Conservation (phyloP, 2,888 invertebrate species). For the Aromia moschata region DNA sequence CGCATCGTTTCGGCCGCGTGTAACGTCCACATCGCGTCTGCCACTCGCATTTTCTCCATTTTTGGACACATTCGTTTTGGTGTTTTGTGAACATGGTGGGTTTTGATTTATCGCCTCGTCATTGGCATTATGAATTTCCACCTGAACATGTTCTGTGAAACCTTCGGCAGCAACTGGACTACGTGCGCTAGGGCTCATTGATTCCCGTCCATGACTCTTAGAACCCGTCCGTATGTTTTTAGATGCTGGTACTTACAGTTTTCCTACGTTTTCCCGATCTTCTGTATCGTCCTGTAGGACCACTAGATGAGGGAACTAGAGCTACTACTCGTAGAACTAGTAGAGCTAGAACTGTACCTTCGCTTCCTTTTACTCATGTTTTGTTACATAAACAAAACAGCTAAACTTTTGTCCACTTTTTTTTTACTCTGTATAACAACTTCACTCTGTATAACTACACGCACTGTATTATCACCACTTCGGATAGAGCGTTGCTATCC, state of each 20-base stretch:
- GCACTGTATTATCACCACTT: neutral
- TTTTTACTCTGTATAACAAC: no score
- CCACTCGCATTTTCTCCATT: neutral
- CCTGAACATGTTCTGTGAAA: neutral
- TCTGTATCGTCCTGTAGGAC: neutral
- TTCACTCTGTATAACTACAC: neutral
- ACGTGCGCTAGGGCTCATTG: neutral
- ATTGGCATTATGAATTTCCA: neutral
- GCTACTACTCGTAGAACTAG: slow-evolving; percentile 4
- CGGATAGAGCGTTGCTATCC: neutral
- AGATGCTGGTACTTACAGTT: neutral
- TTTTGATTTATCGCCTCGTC: neutral
- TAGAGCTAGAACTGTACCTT: neutral
- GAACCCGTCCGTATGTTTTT: slow-evolving; percentile 2
- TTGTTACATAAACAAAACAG: neutral
- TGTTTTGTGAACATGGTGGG: neutral
- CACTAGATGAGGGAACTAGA: slow-evolving; percentile 1
- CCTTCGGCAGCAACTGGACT: neutral
- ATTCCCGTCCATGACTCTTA: neutral
- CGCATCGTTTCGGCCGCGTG: neutral
- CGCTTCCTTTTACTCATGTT: neutral
- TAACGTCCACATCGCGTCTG: slow-evolving; percentile 4
- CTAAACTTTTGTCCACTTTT: neutral
- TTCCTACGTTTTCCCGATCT: neutral
- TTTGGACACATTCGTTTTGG: neutral